Conservation (phyloP, 2,113 vertebrate genomes). For the Rhinoderma darwinii region DNA sequence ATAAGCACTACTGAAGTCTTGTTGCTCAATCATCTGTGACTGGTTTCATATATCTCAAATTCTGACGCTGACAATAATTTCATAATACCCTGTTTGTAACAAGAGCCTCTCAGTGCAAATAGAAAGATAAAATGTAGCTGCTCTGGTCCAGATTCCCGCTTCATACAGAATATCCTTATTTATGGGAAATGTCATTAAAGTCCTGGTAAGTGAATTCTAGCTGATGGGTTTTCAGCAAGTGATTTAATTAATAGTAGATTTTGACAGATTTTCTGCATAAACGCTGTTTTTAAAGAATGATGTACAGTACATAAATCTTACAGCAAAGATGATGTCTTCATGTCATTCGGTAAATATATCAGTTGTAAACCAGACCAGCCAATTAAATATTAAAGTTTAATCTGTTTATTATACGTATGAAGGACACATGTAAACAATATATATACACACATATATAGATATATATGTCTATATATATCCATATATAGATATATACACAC, state of each 20-base stretch:
- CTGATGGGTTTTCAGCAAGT: neutral
- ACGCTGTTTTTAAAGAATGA: neutral
- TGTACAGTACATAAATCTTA: neutral
- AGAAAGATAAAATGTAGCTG: constrained; percentile 64
- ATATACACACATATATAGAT: no score
- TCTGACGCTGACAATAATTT: constrained; percentile 64
- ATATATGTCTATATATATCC: no score
- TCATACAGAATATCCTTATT: constrained; percentile 35
- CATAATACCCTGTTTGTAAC: constrained; percentile 65
- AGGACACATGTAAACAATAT: neutral
- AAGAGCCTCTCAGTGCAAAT: constrained; percentile 66
- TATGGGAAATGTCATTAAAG: constrained; percentile 23
- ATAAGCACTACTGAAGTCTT: constrained; percentile 77
- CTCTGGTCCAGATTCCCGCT: constrained; percentile 65
- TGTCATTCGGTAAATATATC: neutral
- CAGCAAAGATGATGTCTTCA: neutral
- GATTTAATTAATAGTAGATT: constrained; percentile 1
- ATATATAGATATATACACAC: no score
- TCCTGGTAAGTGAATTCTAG: constrained; percentile 9
- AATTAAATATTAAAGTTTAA: neutral
- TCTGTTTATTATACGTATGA: neutral
- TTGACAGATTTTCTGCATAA: neutral
- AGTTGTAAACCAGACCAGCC: neutral
- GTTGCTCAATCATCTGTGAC: constrained; percentile 83
- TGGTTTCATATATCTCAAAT: constrained; percentile 69